These are phyloP conservation scores for Symphodus melops DNA, from an alignment of 2,113 vertebrate species.

Conservation along the genomic window DNA sequence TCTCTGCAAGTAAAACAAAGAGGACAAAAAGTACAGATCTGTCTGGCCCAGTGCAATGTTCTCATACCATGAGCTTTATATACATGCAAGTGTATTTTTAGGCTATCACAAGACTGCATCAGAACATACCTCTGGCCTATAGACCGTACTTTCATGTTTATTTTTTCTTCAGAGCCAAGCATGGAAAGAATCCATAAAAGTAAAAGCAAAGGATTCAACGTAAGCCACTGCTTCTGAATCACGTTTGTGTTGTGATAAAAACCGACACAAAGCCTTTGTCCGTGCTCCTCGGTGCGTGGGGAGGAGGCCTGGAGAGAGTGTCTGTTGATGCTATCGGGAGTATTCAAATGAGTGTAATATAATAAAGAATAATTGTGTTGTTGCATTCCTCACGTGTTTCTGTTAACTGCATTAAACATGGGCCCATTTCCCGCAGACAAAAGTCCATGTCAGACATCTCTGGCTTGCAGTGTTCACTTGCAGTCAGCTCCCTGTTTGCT, in stretches of 20 bases:
- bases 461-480: slow-evolving; percentile 37
- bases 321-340: slow-evolving; percentile 75
- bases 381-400: slow-evolving; percentile 80
- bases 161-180: slow-evolving; percentile 1
- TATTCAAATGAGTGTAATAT: slow-evolving; percentile 80
- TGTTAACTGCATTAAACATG: slow-evolving; percentile 79
- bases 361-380: slow-evolving; percentile 84
- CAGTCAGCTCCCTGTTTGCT: slow-evolving; percentile 23
- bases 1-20: not conserved
- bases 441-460: slow-evolving; percentile 50
- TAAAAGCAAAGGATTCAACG: not conserved
- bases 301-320: slow-evolving; percentile 49
- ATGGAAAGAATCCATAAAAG: not conserved
- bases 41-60: not conserved
- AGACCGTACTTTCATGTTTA: not conserved
- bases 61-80: not conserved
- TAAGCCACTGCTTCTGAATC: slow-evolving; percentile 20
- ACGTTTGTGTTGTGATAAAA: slow-evolving; percentile 49
- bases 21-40: not conserved
- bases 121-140: not conserved
- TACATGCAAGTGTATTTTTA: not conserved
- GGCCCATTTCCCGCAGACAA: slow-evolving; percentile 74
- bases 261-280: slow-evolving; percentile 69
- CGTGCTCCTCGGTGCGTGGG: slow-evolving; percentile 46
- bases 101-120: slow-evolving; percentile 10